phyloP scores from a whole-genome alignment of 1,140 invertebrate genomes.

The Temnothorax longispinosus region DNA sequence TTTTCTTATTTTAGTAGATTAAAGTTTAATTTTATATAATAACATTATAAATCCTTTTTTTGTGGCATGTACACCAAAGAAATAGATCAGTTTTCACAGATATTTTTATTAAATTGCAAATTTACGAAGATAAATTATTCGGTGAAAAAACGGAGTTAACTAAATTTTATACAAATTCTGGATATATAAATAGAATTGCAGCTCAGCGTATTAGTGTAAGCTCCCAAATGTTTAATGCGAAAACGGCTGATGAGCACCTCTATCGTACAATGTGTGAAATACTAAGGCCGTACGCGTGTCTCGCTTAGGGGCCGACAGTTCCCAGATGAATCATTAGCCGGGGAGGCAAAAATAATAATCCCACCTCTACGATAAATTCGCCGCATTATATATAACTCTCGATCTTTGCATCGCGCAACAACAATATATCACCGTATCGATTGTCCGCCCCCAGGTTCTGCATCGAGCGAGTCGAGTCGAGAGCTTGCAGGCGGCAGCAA shows the following conservation, averaged over 20 bases:
- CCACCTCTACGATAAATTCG: slow-evolving; percentile 57
- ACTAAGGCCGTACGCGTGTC: slow-evolving; percentile 18
- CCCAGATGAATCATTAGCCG: slow-evolving; percentile 58
- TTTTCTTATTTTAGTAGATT: not conserved
- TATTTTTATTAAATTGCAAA: not conserved
- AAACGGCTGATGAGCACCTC: not conserved
- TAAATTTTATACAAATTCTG: not conserved
- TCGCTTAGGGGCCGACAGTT: not conserved
- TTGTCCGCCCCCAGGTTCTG: slow-evolving; percentile 59
- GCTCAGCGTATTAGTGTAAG: not conserved
- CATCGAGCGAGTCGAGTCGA: slow-evolving; percentile 14
- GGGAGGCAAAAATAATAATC: slow-evolving; percentile 60
- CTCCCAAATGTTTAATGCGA: not conserved
- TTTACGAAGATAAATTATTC: not conserved
- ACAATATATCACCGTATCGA: slow-evolving; percentile 66
- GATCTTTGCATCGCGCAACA: slow-evolving; percentile 46
- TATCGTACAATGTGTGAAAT: not conserved
- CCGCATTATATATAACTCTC: slow-evolving; percentile 31
- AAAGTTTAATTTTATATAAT: not conserved
- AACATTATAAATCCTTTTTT: not conserved
- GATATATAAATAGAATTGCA: not conserved
- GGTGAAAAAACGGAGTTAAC: not conserved
- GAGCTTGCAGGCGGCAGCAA: slow-evolving; percentile 2
- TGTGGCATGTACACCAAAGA: not conserved
- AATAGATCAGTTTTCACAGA: not conserved